A percentile compares a stretch with the other conserved stretches of the same genome.
Conservation (phyloP, 2,113 vertebrate species). For the Pseudopodoces humilis region DNA sequence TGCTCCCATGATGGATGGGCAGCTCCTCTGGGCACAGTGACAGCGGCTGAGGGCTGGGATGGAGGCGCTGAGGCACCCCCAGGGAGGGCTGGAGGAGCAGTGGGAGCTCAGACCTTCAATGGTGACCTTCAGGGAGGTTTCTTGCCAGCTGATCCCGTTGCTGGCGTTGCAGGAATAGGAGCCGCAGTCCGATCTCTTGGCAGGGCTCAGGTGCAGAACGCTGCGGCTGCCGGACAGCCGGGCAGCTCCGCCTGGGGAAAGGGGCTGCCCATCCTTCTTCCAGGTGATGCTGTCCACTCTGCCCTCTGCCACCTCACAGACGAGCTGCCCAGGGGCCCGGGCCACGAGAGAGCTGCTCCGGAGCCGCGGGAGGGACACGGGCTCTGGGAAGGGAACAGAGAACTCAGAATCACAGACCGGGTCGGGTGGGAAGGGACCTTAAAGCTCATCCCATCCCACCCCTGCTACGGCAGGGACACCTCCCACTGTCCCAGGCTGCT, state of each 20-base stretch:
- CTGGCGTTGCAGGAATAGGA: slow-evolving; percentile 56
- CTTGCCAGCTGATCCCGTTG: slow-evolving; percentile 19
- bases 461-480: neutral
- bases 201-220: neutral
- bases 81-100: neutral
- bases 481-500: fast-evolving
- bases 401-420: neutral
- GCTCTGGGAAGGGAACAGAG: neutral
- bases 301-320: neutral
- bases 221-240: neutral
- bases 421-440: neutral
- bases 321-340: neutral
- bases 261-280: slow-evolving; percentile 28
- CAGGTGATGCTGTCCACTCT: slow-evolving; percentile 13
- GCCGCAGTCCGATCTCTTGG: neutral
- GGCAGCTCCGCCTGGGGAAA: neutral
- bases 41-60: neutral
- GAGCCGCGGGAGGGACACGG: neutral
- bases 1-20: too few relatives aligned
- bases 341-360: neutral
- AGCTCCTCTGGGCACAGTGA: too few relatives aligned
- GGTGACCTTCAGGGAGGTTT: neutral
- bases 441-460: neutral
- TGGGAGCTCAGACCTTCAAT: neutral
- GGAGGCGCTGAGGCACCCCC: neutral